Base-by-base conservation (phyloP, 2,888 invertebrate genomes). In the Thera britannica region DNA sequence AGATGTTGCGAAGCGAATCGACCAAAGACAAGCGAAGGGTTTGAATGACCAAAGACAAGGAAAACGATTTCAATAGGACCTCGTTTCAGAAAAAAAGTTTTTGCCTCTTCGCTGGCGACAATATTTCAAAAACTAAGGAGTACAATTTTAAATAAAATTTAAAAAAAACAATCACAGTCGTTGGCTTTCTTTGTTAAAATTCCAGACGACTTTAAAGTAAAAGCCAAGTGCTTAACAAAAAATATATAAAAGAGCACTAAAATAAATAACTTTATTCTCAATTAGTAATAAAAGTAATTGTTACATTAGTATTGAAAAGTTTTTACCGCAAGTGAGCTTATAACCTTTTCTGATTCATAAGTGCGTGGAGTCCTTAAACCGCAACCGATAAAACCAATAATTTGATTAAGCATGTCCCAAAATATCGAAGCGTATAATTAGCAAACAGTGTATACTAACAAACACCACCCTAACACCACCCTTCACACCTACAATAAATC, bases 401-500 rank as follows among this genome's bases (percentile, higher is more conserved):
- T 56, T 57, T 62, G 58, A 62, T 68, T 48, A 69, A 57, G 48
- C 69, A 63, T 66, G 57, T 60, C 55, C 65, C 65, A 65, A 76
- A 77, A 83, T 75, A 82, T 79, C 79, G 74, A 81, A 81, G 78
- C 84, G 83, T 87, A 83, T 91, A 92, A 92, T 93, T 90, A 90
- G 87, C 83, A 84, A 88, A 89, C 83, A 86, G 84, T 80, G 75
- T 79, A 79, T 75, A 76, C 78, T 82, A 80, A 80, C 83, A 85
- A 79, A 82, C 75, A 67, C 65, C 65, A 80, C 80, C 80, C 83
- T 80, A 83, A 87, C 85, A 81, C 86, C 87, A 86, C 83, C 79
- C 80, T 73, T 79, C 83, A 87, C 86, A 84, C 86, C 78, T 80
- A 87, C 86, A 89, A 90, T 90, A 89, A 89, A 87, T 87, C 80